Conservation (phyloP, 2,888 invertebrate species). For the Erebia ligea region DNA sequence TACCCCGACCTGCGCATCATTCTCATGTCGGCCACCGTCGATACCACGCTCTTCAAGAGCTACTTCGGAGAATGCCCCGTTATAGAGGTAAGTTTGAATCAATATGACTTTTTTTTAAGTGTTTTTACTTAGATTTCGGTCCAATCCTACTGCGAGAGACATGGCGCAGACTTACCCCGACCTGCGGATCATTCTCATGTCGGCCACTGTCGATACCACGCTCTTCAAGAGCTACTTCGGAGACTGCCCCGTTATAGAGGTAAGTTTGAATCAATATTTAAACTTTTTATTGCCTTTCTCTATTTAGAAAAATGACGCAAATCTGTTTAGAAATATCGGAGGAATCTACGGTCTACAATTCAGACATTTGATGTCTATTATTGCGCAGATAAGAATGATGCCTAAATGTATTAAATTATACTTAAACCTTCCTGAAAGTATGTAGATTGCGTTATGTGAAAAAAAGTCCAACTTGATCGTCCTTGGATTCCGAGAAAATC, state of each 20-base stretch:
- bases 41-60: slow-evolving; percentile 94
- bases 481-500: no score
- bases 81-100: slow-evolving; percentile 84
- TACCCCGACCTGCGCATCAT: slow-evolving; percentile 96
- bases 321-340: no score
- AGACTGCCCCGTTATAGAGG: slow-evolving; percentile 94
- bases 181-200: slow-evolving; percentile 97
- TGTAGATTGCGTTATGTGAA: no score
- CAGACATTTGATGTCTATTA: no score
- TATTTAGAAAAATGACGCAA: no score
- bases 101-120: slow-evolving; percentile 79
- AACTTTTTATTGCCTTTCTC: no score
- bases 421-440: no score
- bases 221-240: slow-evolving; percentile 97
- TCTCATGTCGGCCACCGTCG: slow-evolving; percentile 99
- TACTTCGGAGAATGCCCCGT: slow-evolving; percentile 97
- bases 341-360: no score
- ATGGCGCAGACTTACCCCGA: slow-evolving; percentile 97
- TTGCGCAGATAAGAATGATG: no score
- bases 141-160: slow-evolving; percentile 96
- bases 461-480: no score
- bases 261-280: no score
- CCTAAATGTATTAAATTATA: no score
- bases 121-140: slow-evolving; percentile 87
- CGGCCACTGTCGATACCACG: slow-evolving; percentile 97